Evolutionary conservation across 2,113 vertebrate genomes (phyloP).

Genomic region (Microtus richardsoni): DNA sequence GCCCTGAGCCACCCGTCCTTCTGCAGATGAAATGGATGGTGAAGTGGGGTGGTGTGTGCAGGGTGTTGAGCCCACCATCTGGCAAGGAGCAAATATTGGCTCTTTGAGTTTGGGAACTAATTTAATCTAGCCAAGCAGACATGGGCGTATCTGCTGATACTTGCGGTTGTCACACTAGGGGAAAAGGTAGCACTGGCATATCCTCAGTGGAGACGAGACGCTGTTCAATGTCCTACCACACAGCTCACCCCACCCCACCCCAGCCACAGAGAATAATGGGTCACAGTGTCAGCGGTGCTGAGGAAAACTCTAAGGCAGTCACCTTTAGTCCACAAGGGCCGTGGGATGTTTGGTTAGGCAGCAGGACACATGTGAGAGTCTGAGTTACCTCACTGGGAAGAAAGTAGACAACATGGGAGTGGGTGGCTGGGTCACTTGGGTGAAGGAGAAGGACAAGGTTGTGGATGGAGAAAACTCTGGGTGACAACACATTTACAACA

Average conservation of each 20-base stretch:
- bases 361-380: background rate
- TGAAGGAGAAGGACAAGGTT: background rate
- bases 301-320: background rate
- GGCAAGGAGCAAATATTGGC: background rate
- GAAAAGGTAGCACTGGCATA: background rate
- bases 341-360: background rate
- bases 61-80: background rate
- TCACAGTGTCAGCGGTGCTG: background rate
- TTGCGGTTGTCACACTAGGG: background rate
- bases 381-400: background rate
- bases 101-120: background rate
- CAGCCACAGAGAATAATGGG: background rate
- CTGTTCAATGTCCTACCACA: background rate
- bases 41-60: background rate
- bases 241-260: background rate
- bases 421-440: background rate
- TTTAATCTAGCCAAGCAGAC: background rate
- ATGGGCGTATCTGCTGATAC: background rate
- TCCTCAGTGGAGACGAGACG: background rate
- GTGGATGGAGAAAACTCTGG: background rate
- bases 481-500: background rate
- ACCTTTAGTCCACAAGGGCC: background rate
- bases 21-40: background rate
- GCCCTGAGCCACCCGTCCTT: background rate
- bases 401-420: background rate